Percentiles rank a stretch among this genome's conserved stretches.
phyloP scores from a whole-genome alignment of 2,797 vertebrate species.

The Dicrostonyx torquatus region DNA sequence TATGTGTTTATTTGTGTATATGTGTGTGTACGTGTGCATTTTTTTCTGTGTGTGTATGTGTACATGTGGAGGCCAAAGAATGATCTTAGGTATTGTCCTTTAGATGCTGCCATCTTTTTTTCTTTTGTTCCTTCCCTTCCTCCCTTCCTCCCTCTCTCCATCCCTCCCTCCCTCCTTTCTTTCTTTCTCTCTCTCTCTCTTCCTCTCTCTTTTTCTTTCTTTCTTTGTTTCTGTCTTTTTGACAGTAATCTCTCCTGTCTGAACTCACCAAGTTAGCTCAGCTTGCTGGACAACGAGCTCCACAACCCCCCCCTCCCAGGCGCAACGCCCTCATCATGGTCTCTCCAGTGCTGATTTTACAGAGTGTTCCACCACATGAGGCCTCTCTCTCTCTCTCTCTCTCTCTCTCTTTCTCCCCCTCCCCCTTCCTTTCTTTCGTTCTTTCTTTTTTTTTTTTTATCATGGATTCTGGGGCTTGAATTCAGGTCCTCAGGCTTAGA shows the following conservation, averaged over 20 bases:
- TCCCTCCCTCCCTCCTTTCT: background rate
- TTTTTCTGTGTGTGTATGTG: too few species aligned
- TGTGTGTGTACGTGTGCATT: background rate
- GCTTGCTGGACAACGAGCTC: background rate
- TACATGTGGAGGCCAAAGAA: background rate
- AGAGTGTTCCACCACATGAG: background rate
- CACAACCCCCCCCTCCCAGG: background rate
- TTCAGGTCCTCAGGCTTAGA: background rate
- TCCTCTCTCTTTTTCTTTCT: fast-evolving
- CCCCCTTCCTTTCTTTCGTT: too few species aligned
- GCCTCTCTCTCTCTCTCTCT: too few species aligned
- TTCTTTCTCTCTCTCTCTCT: background rate
- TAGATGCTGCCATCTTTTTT: background rate
- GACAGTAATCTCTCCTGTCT: background rate
- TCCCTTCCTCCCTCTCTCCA: background rate
- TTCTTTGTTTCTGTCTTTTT: too few species aligned
- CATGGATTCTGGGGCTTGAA: background rate
- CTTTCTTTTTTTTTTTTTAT: too few species aligned
- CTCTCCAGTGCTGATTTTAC: background rate
- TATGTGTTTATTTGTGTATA: too few species aligned
- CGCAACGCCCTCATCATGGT: too few species aligned
- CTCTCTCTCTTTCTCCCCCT: too few species aligned
- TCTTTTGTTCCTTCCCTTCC: background rate
- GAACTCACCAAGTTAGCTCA: background rate
- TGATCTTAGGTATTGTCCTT: background rate